Percentiles rank a stretch among this genome's conserved stretches.
Conservation (phyloP, 2,888 invertebrate genomes). For the Amiota communis region DNA sequence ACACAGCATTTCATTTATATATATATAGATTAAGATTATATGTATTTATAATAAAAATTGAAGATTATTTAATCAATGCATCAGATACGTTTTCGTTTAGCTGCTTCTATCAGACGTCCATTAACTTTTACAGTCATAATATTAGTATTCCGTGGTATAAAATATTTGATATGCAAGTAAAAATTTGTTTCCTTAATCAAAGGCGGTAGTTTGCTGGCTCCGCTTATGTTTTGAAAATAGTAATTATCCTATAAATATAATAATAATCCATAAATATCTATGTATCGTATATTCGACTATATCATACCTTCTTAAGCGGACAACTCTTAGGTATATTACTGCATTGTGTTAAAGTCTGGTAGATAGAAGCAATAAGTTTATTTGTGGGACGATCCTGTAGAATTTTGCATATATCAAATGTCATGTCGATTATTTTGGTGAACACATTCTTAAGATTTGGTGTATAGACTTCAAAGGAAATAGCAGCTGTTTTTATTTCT, state of each 20-base stretch:
- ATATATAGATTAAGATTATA: no score
- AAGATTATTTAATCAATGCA: background rate
- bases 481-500: constrained; percentile 32
- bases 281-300: no score
- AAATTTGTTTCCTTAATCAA: constrained; percentile 47
- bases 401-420: constrained; percentile 52
- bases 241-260: constrained; percentile 43
- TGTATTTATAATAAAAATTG: no score
- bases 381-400: constrained; percentile 44
- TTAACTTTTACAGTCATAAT: constrained; percentile 43
- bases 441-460: constrained; percentile 39
- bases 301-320: constrained; percentile 46
- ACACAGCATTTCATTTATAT: no score
- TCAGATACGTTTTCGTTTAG: constrained; percentile 41
- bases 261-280: background rate
- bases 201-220: constrained; percentile 45
- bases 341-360: constrained; percentile 37
- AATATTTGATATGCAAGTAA: constrained; percentile 36
- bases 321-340: constrained; percentile 38
- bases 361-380: constrained; percentile 42
- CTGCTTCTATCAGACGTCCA: constrained; percentile 39
- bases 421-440: constrained; percentile 46
- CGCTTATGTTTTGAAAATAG: constrained; percentile 44
- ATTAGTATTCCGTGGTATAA: constrained; percentile 38
- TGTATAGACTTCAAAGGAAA: constrained; percentile 43